A percentile compares a stretch with the other conserved stretches of the same genome.
These are phyloP conservation scores for Branchipolynoe longqiensis DNA, from an alignment of 2,888 invertebrate genomes.

Conservation along the genomic window DNA sequence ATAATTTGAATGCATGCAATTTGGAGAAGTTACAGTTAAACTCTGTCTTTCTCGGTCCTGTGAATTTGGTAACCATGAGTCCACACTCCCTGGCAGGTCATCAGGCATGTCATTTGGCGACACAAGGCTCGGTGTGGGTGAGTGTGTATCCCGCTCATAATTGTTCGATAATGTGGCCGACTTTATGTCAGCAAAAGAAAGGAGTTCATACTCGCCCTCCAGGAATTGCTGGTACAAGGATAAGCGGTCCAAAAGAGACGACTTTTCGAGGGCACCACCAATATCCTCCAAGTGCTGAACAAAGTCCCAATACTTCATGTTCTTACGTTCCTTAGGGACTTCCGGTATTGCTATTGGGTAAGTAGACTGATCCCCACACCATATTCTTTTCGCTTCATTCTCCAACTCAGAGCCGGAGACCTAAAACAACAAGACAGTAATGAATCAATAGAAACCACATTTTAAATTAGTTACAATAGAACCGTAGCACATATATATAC, in stretches of 20 bases:
- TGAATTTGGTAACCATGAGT: too few species aligned
- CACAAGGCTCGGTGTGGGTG: slow-evolving; percentile 24
- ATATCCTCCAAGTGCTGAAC: slow-evolving; percentile 14
- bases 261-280: background rate
- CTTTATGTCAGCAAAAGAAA: background rate
- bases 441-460: too few species aligned
- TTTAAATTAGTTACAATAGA: too few species aligned
- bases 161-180: background rate
- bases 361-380: too few species aligned
- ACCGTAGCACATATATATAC: too few species aligned
- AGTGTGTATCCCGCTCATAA: background rate
- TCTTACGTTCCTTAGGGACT: background rate
- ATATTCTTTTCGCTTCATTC: background rate
- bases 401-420: background rate
- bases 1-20: too few species aligned
- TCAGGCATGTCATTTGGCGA: slow-evolving; percentile 22
- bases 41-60: too few species aligned
- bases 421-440: too few species aligned
- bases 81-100: too few species aligned
- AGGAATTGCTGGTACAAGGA: slow-evolving; percentile 21
- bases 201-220: slow-evolving; percentile 3
- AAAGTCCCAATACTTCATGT: background rate
- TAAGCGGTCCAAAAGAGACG: background rate
- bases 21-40: too few species aligned
- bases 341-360: too few species aligned